A percentile compares a stretch with the other conserved stretches of the same genome.
These are phyloP conservation scores for Wasmannia auropunctata DNA, from an alignment of 1,140 invertebrate genomes.

Conservation along the genomic window DNA sequence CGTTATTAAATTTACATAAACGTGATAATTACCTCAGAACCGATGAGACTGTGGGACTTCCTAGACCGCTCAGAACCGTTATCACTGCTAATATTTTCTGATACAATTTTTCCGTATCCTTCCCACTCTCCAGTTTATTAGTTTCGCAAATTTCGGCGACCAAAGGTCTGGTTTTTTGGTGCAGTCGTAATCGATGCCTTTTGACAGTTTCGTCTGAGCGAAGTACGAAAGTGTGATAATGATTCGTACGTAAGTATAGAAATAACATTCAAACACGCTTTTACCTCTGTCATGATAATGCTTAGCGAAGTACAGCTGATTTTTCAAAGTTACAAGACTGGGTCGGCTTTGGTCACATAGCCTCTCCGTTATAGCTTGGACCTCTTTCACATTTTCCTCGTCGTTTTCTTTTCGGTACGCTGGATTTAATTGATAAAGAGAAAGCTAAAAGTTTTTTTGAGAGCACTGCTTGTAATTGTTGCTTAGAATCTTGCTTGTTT, in stretches of 20 bases:
- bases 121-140: slow-evolving; percentile 81
- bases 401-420: slow-evolving; percentile 65
- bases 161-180: slow-evolving; percentile 84
- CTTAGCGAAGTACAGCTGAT: slow-evolving; percentile 90
- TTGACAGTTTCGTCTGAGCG: slow-evolving; percentile 84
- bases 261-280: neutral
- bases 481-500: neutral
- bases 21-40: slow-evolving; percentile 85
- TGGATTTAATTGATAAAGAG: slow-evolving; percentile 73
- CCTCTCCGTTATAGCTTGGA: slow-evolving; percentile 70
- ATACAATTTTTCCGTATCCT: slow-evolving; percentile 86
- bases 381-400: slow-evolving; percentile 48
- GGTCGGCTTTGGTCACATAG: slow-evolving; percentile 78
- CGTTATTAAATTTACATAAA: neutral
- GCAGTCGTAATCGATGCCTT: slow-evolving; percentile 84
- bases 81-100: slow-evolving; percentile 88
- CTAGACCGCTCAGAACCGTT: slow-evolving; percentile 87
- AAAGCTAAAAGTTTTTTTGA: slow-evolving; percentile 35
- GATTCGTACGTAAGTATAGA: neutral
- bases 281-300: slow-evolving; percentile 88
- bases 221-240: neutral
- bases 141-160: slow-evolving; percentile 87
- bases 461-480: neutral
- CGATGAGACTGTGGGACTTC: slow-evolving; percentile 86
- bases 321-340: slow-evolving; percentile 86